These are phyloP conservation scores for Ormyrus thymus DNA, from an alignment of 2,888 invertebrate species.

Conservation along the genomic window DNA sequence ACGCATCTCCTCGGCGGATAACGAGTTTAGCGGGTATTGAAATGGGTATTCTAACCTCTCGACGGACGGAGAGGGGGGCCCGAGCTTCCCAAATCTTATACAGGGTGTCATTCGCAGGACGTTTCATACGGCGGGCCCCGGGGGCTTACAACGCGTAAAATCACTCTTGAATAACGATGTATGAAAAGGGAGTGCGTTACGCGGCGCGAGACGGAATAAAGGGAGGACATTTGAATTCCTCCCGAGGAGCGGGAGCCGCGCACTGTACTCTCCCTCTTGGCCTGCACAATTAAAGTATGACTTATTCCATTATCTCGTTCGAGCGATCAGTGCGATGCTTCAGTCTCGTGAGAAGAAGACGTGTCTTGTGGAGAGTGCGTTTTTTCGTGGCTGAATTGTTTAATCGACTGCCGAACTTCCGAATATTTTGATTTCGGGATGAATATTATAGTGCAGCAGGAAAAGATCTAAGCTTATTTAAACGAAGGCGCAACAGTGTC, in stretches of 20 bases:
- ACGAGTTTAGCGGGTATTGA: slow-evolving; percentile 69
- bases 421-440: too few species aligned
- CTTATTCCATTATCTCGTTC: slow-evolving; percentile 42
- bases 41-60: slow-evolving; percentile 65
- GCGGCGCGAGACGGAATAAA: slow-evolving; percentile 4
- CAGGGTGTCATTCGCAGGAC: slow-evolving; percentile 62
- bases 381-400: slow-evolving; percentile 2
- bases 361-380: neutral
- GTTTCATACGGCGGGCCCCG: slow-evolving; percentile 37
- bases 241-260: neutral
- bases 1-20: slow-evolving; percentile 48
- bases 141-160: slow-evolving; percentile 54
- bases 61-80: slow-evolving; percentile 56
- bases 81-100: slow-evolving; percentile 62
- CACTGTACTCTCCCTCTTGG: neutral
- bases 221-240: slow-evolving; percentile 43
- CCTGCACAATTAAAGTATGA: slow-evolving; percentile 50
- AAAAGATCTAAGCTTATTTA: too few species aligned
- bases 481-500: too few species aligned
- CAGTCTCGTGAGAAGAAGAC: slow-evolving; percentile 35
- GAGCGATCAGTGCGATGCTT: slow-evolving; percentile 5
- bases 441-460: too few species aligned
- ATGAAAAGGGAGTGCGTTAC: slow-evolving; percentile 44
- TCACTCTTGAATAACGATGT: slow-evolving; percentile 53
- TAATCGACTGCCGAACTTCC: too few species aligned